Conservation (phyloP, 1,140 invertebrate species). For the Drosophila subpulchrella region DNA sequence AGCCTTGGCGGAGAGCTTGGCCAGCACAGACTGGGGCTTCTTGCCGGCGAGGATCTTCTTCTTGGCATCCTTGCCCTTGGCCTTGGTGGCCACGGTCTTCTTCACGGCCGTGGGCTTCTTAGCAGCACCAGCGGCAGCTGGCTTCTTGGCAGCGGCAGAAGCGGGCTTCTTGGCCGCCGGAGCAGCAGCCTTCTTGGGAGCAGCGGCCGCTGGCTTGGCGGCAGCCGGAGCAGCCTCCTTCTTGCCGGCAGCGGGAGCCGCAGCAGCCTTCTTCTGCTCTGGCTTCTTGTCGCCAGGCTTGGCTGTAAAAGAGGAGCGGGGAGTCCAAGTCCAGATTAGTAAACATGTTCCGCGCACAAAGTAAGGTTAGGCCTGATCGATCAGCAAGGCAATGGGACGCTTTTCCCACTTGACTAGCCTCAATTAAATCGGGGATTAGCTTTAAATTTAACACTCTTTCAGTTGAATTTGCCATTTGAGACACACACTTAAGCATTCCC, state of each 20-base stretch:
- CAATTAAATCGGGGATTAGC: neutral
- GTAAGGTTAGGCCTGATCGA: slow-evolving; percentile 61
- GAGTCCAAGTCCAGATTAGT: slow-evolving; percentile 31
- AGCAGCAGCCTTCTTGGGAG: slow-evolving; percentile 79
- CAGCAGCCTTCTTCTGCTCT: slow-evolving; percentile 79
- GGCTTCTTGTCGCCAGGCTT: slow-evolving; percentile 84
- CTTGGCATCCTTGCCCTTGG: slow-evolving; percentile 87
- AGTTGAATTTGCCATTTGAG: neutral
- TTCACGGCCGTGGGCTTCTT: slow-evolving; percentile 78
- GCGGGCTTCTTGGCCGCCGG: slow-evolving; percentile 80
- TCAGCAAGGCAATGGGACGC: slow-evolving; percentile 35
- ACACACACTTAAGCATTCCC: neutral
- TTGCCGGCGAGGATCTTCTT: slow-evolving; percentile 85
- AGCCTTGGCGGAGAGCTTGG: slow-evolving; percentile 84
- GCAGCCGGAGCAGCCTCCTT: slow-evolving; percentile 86
- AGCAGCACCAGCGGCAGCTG: slow-evolving; percentile 84
- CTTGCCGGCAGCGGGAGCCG: slow-evolving; percentile 84
- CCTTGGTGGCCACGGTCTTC: slow-evolving; percentile 75
- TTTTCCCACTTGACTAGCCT: neutral
- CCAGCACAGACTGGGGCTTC: slow-evolving; percentile 81
- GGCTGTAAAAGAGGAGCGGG: slow-evolving; percentile 56
- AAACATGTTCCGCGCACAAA: slow-evolving; percentile 57
- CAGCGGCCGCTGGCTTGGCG: slow-evolving; percentile 85
- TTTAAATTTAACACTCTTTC: neutral
- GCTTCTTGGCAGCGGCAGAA: slow-evolving; percentile 47